Conservation (phyloP, 2,888 invertebrate genomes). For the Octonoba sinensis region DNA sequence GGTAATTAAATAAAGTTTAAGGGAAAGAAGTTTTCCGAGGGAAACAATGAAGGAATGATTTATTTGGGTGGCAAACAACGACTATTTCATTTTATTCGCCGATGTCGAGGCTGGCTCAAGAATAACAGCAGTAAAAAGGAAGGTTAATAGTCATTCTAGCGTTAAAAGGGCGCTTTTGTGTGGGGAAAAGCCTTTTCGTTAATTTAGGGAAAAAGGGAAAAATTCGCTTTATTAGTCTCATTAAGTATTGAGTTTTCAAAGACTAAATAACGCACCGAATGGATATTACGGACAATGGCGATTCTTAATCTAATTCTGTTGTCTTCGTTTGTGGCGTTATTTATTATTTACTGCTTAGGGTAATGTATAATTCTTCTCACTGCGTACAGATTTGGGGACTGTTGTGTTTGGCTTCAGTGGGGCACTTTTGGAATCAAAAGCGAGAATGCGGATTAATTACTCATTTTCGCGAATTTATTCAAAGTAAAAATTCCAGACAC, state of each 20-base stretch:
- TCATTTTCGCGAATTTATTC: too few species aligned
- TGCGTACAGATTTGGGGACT: too few species aligned
- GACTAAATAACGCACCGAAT: constrained; percentile 18
- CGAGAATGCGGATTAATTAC: too few species aligned
- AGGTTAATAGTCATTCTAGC: constrained; percentile 48
- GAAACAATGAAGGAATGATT: constrained; percentile 54
- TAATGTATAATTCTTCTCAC: too few species aligned
- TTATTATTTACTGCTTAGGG: too few species aligned
- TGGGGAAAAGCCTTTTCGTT: constrained; percentile 10
- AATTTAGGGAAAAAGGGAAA: constrained; percentile 33
- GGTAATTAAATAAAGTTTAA: constrained; percentile 55
- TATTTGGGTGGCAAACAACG: constrained; percentile 45
- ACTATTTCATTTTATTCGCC: constrained; percentile 53
- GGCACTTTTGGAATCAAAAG: too few species aligned
- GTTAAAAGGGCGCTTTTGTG: constrained; percentile 39
- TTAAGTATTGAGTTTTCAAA: constrained; percentile 25
- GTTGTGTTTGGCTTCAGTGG: too few species aligned
- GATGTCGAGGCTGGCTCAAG: constrained; percentile 5
- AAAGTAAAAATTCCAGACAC: too few species aligned
- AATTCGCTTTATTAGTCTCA: constrained; percentile 52
- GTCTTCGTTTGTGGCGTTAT: too few species aligned
- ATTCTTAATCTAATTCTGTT: constrained; percentile 39
- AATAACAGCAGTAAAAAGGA: constrained; percentile 48
- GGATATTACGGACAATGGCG: constrained; percentile 44
- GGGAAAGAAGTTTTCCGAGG: constrained; percentile 32